phyloP scores from a whole-genome alignment of 2,113 vertebrate species.

The Halichoerus grypus region DNA sequence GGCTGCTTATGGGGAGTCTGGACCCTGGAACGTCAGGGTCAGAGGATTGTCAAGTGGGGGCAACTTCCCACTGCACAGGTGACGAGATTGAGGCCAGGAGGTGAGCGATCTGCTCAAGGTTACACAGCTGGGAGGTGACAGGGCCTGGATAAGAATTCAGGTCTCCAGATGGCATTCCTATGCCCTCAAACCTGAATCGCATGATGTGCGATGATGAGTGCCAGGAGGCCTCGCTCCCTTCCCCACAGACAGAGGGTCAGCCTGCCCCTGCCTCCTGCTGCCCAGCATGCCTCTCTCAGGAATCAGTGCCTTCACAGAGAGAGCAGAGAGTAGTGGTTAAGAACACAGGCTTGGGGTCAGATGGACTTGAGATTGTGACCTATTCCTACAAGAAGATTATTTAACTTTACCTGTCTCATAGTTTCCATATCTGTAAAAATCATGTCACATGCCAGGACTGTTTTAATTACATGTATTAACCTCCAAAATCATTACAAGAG shows the following conservation, averaged over 20 bases:
- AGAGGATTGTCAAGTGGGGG: not conserved
- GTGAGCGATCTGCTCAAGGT: not conserved
- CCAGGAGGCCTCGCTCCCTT: not conserved
- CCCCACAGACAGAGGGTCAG: not conserved
- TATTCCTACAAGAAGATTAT: not conserved
- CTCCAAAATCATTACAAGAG: not conserved
- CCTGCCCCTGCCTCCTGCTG: not conserved
- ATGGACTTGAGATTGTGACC: not conserved
- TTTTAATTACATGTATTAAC: not conserved
- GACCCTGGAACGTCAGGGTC: not conserved
- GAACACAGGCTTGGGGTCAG: not conserved
- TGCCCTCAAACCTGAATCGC: not conserved
- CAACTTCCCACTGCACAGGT: not conserved
- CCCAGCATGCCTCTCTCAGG: fast-evolving
- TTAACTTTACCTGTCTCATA: not conserved
- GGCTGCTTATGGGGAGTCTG: not conserved
- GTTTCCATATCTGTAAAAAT: not conserved
- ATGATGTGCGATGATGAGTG: not conserved
- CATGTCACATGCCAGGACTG: not conserved
- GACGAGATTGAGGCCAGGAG: not conserved
- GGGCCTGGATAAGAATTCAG: not conserved
- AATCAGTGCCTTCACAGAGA: not conserved
- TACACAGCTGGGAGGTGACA: not conserved
- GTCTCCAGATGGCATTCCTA: not conserved
- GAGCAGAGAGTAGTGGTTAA: not conserved